Conservation (phyloP, 2,797 vertebrate species). For the Sebastes iracundus region DNA sequence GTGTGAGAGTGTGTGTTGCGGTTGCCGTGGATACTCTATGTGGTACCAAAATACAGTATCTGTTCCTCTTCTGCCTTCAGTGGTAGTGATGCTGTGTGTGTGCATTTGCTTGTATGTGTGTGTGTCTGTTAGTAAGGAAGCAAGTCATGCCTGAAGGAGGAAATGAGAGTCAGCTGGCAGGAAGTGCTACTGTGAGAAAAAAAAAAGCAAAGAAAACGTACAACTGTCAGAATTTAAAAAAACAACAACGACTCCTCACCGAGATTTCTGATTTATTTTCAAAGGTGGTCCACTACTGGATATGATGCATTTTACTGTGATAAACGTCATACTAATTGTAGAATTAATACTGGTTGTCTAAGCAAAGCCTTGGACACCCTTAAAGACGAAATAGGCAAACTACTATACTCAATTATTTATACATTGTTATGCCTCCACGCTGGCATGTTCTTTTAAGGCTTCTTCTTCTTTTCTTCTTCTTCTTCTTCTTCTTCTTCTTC, state of each 20-base stretch:
- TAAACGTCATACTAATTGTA: neutral
- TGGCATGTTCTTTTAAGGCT: too few relatives aligned
- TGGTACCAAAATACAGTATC: conserved; percentile 36
- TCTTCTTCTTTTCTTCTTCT: too few relatives aligned
- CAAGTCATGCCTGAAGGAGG: conserved; percentile 54
- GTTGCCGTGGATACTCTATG: conserved; percentile 56
- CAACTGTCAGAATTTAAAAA: neutral
- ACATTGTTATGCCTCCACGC: too few relatives aligned
- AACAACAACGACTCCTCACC: neutral
- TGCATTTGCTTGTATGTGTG: neutral
- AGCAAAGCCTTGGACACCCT: neutral
- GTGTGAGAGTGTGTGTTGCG: conserved; percentile 22
- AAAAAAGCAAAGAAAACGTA: conserved; percentile 4
- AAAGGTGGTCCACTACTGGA: neutral
- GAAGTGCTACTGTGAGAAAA: conserved; percentile 72
- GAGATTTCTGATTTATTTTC: neutral
- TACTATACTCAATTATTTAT: too few relatives aligned
- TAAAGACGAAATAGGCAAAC: neutral
- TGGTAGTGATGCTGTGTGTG: conserved; percentile 2
- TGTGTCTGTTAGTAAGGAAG: conserved; percentile 56
- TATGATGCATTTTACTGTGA: neutral
- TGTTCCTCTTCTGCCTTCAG: conserved; percentile 56
- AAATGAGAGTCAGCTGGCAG: conserved; percentile 80
- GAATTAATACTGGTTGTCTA: neutral
- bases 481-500: too few relatives aligned